A percentile compares a stretch with the other conserved stretches of the same genome.
These are phyloP conservation scores for Chymomyza fuscimana DNA, from an alignment of 2,888 invertebrate species.

Conservation along the genomic window DNA sequence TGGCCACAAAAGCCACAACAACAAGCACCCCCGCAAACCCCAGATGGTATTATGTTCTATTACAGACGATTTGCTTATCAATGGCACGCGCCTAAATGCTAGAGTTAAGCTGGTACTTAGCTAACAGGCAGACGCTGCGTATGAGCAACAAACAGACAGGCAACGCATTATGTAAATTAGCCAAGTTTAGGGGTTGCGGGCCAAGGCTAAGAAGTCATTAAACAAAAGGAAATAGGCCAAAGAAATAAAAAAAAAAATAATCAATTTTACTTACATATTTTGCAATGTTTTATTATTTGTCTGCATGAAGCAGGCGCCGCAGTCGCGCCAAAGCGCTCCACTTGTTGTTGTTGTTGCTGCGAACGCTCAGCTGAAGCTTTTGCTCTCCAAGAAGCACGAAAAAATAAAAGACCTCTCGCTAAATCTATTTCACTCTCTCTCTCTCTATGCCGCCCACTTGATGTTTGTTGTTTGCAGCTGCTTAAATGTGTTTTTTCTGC, in stretches of 20 bases:
- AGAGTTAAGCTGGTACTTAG: background rate
- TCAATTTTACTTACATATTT: slow-evolving; percentile 70
- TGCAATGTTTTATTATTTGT: slow-evolving; percentile 59
- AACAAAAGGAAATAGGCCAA: background rate
- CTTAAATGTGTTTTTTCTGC: background rate
- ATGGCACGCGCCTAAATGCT: background rate
- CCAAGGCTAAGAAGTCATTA: background rate
- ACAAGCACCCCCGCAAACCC: background rate
- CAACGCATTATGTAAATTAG: too few species aligned
- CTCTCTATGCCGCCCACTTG: slow-evolving; percentile 26
- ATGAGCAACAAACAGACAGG: background rate
- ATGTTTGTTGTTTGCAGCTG: background rate
- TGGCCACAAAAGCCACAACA: background rate
- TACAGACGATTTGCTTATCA: background rate
- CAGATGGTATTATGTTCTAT: background rate
- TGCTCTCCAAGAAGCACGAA: background rate
- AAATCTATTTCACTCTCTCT: slow-evolving; percentile 11
- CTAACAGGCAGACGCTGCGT: background rate
- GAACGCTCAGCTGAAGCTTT: slow-evolving; percentile 29
- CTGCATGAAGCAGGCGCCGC: slow-evolving; percentile 56
- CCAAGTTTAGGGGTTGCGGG: too few species aligned
- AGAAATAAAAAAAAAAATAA: slow-evolving; percentile 42
- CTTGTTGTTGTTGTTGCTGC: slow-evolving; percentile 26
- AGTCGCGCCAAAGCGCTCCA: background rate
- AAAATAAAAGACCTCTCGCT: background rate